Evolutionary conservation across 2,888 invertebrate species (phyloP).

Genomic region (Troides aeacus): DNA sequence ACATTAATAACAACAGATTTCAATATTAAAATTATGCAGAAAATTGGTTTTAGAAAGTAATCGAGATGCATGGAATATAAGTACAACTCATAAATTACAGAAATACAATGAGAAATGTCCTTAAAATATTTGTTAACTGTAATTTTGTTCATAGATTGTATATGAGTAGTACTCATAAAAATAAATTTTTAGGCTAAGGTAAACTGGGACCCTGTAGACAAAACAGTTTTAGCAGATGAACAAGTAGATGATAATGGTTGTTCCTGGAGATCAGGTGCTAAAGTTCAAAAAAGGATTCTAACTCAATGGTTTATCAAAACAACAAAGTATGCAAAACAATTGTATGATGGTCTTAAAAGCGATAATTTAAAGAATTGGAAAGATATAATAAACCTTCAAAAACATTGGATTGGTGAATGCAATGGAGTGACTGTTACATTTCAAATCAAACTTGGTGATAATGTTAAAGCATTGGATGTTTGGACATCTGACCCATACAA

Average conservation of each 20-base stretch:
- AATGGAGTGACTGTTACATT: constrained; percentile 87
- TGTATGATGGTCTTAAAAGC: constrained; percentile 85
- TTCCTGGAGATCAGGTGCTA: constrained; percentile 98
- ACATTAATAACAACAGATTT: no score
- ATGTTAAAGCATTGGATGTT: constrained; percentile 68
- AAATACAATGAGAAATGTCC: no score
- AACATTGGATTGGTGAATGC: constrained; percentile 94
- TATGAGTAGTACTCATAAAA: not conserved
- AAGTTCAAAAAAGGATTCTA: constrained; percentile 92
- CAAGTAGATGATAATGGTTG: constrained; percentile 95
- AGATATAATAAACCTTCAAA: constrained; percentile 91
- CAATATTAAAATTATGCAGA: no score
- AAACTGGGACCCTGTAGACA: constrained; percentile 99
- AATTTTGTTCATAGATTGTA: not conserved
- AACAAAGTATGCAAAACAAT: constrained; percentile 87
- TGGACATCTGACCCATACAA: constrained; percentile 89
- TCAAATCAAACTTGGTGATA: constrained; percentile 58
- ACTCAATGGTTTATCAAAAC: constrained; percentile 98
- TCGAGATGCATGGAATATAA: no score
- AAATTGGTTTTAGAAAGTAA: no score
- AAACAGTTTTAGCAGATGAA: constrained; percentile 98
- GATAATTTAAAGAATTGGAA: constrained; percentile 87
- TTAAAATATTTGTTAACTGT: no score
- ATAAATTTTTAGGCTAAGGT: constrained; percentile 84
- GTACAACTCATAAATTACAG: no score